A percentile compares a stretch with the other conserved stretches of the same genome.
Evolutionary conservation across 2,797 vertebrate species (phyloP).

Genomic region (Bryconaethiops microstoma): DNA sequence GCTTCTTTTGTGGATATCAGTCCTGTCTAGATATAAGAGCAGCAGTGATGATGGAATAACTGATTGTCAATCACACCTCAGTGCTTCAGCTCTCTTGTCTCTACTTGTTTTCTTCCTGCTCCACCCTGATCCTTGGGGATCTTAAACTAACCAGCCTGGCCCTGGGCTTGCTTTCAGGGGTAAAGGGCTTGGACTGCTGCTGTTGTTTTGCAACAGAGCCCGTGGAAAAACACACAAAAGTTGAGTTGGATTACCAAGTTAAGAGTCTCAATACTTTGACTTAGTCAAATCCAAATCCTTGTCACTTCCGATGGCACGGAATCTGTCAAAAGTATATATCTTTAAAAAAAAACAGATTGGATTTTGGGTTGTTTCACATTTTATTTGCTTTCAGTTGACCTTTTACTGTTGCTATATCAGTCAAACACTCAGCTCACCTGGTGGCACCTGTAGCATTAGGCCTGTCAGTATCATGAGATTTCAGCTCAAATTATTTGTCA

Average conservation of each 20-base stretch:
- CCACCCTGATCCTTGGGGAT: constrained; percentile 52
- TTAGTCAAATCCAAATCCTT: not conserved
- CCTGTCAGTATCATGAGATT: no score
- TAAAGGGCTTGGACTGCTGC: constrained; percentile 38
- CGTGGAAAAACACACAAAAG: constrained; percentile 28
- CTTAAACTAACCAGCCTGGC: constrained; percentile 54
- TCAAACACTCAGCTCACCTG: no score
- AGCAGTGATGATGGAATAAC: constrained; percentile 14
- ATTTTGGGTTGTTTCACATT: no score
- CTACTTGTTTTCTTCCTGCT: constrained; percentile 51
- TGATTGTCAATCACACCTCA: constrained; percentile 47
- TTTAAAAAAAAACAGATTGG: not conserved
- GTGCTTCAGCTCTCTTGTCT: constrained; percentile 39
- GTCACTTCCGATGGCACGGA: not conserved
- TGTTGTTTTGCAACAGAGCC: constrained; percentile 45
- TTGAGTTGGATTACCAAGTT: constrained; percentile 42
- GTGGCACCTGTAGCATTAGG: no score
- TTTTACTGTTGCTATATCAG: no score
- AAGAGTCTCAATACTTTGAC: constrained; percentile 25
- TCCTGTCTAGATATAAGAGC: constrained; percentile 23
- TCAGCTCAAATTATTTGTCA: no score
- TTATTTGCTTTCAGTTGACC: no score
- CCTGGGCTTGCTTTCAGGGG: constrained; percentile 54
- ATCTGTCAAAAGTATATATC: not conserved
- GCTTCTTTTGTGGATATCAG: constrained; percentile 17